Base-by-base conservation (phyloP, 2,797 vertebrate species). In the Schizothorax lantsangensis region DNA sequence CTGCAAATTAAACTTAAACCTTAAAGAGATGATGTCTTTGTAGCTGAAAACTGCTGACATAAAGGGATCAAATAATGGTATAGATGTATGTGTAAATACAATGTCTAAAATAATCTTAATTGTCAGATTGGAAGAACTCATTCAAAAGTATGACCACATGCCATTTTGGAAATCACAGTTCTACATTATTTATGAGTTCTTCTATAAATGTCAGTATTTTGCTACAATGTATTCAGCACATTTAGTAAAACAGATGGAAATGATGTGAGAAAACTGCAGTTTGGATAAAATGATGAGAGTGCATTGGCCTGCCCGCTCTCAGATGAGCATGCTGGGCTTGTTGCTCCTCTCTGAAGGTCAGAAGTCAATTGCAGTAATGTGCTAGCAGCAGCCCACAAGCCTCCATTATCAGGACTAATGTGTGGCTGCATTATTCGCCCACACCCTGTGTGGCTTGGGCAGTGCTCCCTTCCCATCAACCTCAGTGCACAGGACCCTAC, bases 401-500 rank as follows among this genome's bases (percentile, higher is more conserved):
- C 81, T 86, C 91, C 92, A 92, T 94, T 93, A 93, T 90, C 75
- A 86, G 38, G 88, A 91, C 88, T 93, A 92, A 93, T 94, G 91
- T 86, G 82, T 88, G 89, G 91, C 88, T 82, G 52, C 62, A 79
- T 85, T 87, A 72, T 81, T 79, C 69, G 88, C 89, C 90, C 64
- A 84, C 91, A 85, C 86, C 79, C 80, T 64, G 84, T 62, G 78
- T 81, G 87, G 83, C 88, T 86, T 30, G 15, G 49, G 86, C 69
- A 68, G 68, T 49, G 83, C 81, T 75, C 45, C 69, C n/a, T 8
- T 79, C 90, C 84, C 88, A 45, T 87, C 59, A 87, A 66, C 80
- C 79, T 72, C 78, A 38, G 87, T 62, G 68, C n/a, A 74, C 81
- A 85, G 87, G 83, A 68, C 85, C 82, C 84, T 54, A 72, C 62